These are phyloP conservation scores for Oenanthe oenanthe DNA, from an alignment of 2,113 vertebrate species.

Conservation along the genomic window DNA sequence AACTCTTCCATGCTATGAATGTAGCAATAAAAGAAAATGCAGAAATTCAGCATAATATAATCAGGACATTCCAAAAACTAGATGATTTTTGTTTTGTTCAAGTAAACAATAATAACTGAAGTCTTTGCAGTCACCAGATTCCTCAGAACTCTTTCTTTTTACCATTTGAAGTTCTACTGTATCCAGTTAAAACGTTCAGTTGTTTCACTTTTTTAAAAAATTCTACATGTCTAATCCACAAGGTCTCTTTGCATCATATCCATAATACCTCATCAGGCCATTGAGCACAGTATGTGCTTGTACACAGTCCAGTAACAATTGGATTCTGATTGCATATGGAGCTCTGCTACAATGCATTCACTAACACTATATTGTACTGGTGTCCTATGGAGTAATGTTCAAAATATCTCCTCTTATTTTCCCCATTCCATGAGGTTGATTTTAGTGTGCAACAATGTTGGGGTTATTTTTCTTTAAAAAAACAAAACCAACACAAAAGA, in stretches of 20 bases:
- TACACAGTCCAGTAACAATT: slow-evolving; percentile 85
- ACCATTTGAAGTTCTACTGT: slow-evolving; percentile 12
- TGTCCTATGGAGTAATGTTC: slow-evolving; percentile 81
- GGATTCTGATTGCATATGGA: slow-evolving; percentile 83
- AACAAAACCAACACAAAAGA: not conserved
- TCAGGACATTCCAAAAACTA: not conserved
- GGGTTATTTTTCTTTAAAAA: not conserved
- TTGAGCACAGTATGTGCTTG: slow-evolving; percentile 92
- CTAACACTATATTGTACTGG: slow-evolving; percentile 76
- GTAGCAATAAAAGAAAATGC: slow-evolving; percentile 26
- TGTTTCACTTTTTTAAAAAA: slow-evolving; percentile 78
- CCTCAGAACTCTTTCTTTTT: not conserved
- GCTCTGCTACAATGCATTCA: slow-evolving; percentile 76
- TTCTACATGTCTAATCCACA: slow-evolving; percentile 76
- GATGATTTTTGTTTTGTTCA: not conserved
- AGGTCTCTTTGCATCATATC: slow-evolving; percentile 79
- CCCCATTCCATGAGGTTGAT: slow-evolving; percentile 77
- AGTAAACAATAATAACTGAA: not conserved
- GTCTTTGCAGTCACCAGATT: not conserved
- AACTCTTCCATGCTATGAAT: slow-evolving; percentile 38
- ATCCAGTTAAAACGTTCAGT: slow-evolving; percentile 61
- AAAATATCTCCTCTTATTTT: slow-evolving; percentile 80
- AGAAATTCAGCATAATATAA: slow-evolving; percentile 25
- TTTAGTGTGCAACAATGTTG: slow-evolving; percentile 57
- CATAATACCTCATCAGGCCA: slow-evolving; percentile 88